Base-by-base conservation (phyloP, 30 jellyfish, hydroid and myxozoan genomes). In the Nemopilema nomurai region DNA sequence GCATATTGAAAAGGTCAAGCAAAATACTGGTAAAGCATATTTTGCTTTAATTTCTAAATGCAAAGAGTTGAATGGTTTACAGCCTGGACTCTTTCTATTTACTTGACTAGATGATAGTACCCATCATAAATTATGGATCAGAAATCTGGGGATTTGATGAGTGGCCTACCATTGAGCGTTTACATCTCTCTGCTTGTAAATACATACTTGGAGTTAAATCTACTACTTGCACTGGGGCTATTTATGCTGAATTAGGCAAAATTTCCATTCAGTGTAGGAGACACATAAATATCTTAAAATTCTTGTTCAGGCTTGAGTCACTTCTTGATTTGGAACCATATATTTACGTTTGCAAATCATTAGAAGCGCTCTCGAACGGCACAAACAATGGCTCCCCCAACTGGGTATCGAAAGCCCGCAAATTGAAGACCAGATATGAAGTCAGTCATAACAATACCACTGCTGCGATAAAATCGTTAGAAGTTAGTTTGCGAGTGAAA, bases 91-190 rank as follows among this genome's bases (percentile, higher is more conserved):
- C 13, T 41, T 13, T 41, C 6, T 41, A 41, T 41, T 41, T 41
- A 41, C 24, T 69, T 28, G 79, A 69, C 33, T 51, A 69, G 33
- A 69, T 41, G 24, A 69, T 69, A 21, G 24, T 69, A 23, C 79
- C 79, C 79, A 8, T 69, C 33, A 18, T 69, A 22, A 69, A 69
- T 69, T 69, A 23, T 69, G 79, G 51, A 6, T 69, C 79, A 21
- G 41, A 69, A 69, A 69, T 69, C 33, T 69, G 50, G 79, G 73
- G 79, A 27, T 28, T 69, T 28, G 79, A 69, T 69, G 50, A 69
- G 24, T 69, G 33, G 24, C 57, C 57, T 41, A 3, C 57, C 57
- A 6, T 41, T 41, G 57, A 13, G 13, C 57, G 57, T 41, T 13
- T 41, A 41, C 57, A 41, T 41, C 57, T 41, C 57, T 41, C 57